These are phyloP conservation scores for Mormyrus hasselquistii DNA, from an alignment of 2,797 vertebrate genomes.

Conservation along the genomic window DNA sequence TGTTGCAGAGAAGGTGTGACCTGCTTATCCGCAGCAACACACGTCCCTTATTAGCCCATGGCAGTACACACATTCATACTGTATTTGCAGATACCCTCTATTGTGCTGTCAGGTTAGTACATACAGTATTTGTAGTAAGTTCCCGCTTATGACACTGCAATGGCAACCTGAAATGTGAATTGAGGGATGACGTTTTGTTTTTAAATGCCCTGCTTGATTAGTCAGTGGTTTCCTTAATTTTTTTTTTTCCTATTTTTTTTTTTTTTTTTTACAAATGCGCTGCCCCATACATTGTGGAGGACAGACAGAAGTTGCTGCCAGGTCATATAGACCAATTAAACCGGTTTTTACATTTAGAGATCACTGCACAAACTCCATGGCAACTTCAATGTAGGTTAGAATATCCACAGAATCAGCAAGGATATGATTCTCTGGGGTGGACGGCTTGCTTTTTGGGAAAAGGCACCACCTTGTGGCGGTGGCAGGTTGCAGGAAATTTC, in stretches of 20 bases:
- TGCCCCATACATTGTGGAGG: not conserved
- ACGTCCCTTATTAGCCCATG: not conserved
- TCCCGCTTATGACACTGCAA: not conserved
- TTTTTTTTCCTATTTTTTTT: not conserved
- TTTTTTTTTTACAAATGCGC: not conserved
- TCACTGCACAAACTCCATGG: not conserved
- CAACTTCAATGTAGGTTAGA: constrained; percentile 1
- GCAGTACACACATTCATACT: not conserved
- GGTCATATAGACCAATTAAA: not conserved
- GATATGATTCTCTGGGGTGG: not conserved
- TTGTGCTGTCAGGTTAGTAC: not conserved
- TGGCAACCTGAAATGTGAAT: not conserved
- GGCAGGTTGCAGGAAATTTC: not conserved
- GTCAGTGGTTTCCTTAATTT: not conserved
- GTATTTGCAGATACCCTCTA: not conserved
- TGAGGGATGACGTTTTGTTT: not conserved
- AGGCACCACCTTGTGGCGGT: not conserved
- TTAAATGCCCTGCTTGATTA: not conserved
- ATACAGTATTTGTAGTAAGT: not conserved
- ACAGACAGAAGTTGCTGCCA: not conserved
- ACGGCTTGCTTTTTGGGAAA: not conserved
- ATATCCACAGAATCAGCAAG: not conserved
- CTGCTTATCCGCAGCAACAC: not conserved
- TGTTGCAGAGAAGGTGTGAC: not conserved
- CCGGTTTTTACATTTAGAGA: not conserved